Conservation (phyloP, 1,140 invertebrate genomes). For the Ylistrum balloti region DNA sequence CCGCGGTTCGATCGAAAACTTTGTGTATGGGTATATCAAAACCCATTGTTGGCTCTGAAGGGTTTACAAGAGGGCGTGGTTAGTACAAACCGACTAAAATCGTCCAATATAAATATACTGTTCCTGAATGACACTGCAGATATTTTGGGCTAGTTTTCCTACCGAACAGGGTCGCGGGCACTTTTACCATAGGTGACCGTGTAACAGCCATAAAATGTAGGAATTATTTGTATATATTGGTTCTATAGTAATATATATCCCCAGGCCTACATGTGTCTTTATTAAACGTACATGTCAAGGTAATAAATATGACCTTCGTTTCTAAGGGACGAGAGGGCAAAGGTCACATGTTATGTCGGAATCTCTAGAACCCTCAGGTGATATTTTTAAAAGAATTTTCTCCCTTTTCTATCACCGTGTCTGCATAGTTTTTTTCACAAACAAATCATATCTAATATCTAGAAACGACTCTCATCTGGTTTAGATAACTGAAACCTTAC, state of each 20-base stretch:
- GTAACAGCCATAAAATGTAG: background rate
- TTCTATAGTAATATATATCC: background rate
- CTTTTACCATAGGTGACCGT: slow-evolving; percentile 31
- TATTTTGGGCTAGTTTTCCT: background rate
- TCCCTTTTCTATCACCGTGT: too few relatives aligned
- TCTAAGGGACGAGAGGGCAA: background rate
- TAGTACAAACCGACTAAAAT: background rate
- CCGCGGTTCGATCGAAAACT: background rate
- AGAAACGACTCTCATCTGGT: too few relatives aligned
- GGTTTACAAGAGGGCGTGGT: background rate
- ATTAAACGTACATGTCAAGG: background rate
- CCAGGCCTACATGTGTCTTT: background rate
- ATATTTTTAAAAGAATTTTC: too few relatives aligned
- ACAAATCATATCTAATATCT: too few relatives aligned
- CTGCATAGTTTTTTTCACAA: background rate
- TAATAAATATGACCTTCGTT: background rate
- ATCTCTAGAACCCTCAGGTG: background rate
- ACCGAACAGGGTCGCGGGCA: background rate
- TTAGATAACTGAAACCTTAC: background rate
- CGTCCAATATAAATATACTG: background rate
- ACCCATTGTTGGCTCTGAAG: background rate
- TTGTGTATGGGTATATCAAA: background rate
- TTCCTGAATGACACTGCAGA: background rate
- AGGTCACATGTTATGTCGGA: background rate
- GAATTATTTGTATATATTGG: background rate